Conservation (phyloP, 2,888 invertebrate species). For the Noctua fimbriata region DNA sequence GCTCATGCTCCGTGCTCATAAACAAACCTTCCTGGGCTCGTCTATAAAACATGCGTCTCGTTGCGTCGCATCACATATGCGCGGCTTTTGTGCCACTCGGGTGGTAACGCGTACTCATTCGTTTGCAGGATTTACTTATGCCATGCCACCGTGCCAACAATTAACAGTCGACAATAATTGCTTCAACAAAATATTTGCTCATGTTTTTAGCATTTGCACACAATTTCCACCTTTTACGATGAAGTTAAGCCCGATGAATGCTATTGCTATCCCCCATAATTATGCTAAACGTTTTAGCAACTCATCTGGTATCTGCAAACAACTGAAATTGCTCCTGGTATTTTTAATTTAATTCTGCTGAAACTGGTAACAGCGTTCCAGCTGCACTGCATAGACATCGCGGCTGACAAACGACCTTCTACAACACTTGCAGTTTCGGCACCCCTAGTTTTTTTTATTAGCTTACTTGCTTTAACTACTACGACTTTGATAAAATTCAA, state of each 20-base stretch:
- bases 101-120: slow-evolving; percentile 31
- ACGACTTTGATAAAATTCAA: neutral
- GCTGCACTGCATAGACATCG: slow-evolving; percentile 7
- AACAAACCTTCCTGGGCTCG: slow-evolving; percentile 21
- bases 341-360: slow-evolving; percentile 31
- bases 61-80: slow-evolving; percentile 37
- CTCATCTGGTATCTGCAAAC: slow-evolving; percentile 2
- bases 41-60: slow-evolving; percentile 35
- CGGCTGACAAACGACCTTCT: slow-evolving; percentile 48
- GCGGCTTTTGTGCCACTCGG: slow-evolving; percentile 25
- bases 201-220: slow-evolving; percentile 9
- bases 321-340: neutral
- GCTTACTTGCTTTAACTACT: neutral
- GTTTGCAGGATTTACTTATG: slow-evolving; percentile 32
- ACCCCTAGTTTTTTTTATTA: slow-evolving; percentile 8
- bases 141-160: slow-evolving; percentile 2
- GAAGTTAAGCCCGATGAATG: slow-evolving; percentile 1
- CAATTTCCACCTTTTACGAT: slow-evolving; percentile 4
- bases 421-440: slow-evolving; percentile 41
- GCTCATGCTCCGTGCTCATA: slow-evolving; percentile 15
- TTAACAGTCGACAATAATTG: slow-evolving; percentile 5
- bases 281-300: neutral
- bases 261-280: neutral
- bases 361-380: slow-evolving; percentile 10
- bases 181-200: slow-evolving; percentile 11